Evolutionary conservation across 2,888 invertebrate genomes (phyloP).

Genomic region (Ferrisia virgata): DNA sequence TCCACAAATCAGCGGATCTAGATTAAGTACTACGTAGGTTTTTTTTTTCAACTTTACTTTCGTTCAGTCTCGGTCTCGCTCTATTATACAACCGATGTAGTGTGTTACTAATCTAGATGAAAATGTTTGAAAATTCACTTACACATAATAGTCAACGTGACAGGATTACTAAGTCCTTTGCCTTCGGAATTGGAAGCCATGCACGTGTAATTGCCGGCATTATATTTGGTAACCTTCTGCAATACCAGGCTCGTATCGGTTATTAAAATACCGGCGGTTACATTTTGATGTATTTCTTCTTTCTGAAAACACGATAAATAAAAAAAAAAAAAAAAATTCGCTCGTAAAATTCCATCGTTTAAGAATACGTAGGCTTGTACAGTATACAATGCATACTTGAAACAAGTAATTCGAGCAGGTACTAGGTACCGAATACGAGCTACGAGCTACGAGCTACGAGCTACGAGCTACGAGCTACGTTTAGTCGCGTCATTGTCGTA

Average conservation of each 20-base stretch:
- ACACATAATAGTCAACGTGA: conserved; percentile 59
- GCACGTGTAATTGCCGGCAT: conserved; percentile 85
- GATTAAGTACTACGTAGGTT: neutral
- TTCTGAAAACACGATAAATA: conserved; percentile 59
- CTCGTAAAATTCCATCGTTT: neutral
- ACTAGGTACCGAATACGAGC: too few species aligned
- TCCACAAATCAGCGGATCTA: neutral
- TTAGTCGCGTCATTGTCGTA: too few species aligned
- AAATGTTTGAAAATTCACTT: conserved; percentile 51
- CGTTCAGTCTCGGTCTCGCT: neutral
- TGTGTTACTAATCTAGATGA: neutral
- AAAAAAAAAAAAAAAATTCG: neutral
- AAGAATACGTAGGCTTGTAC: too few species aligned
- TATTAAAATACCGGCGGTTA: conserved; percentile 74
- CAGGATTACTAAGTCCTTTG: conserved; percentile 59
- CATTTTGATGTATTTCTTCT: conserved; percentile 77
- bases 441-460: too few species aligned
- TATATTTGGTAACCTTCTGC: conserved; percentile 75
- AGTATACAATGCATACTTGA: too few species aligned
- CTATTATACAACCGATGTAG: neutral
- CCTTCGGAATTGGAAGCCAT: conserved; percentile 82
- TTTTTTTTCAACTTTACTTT: neutral
- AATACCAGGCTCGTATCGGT: conserved; percentile 80
- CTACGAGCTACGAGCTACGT: too few species aligned
- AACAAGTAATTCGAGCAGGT: too few species aligned